phyloP scores from a whole-genome alignment of 2,113 vertebrate genomes.

The Corvus cornix region DNA sequence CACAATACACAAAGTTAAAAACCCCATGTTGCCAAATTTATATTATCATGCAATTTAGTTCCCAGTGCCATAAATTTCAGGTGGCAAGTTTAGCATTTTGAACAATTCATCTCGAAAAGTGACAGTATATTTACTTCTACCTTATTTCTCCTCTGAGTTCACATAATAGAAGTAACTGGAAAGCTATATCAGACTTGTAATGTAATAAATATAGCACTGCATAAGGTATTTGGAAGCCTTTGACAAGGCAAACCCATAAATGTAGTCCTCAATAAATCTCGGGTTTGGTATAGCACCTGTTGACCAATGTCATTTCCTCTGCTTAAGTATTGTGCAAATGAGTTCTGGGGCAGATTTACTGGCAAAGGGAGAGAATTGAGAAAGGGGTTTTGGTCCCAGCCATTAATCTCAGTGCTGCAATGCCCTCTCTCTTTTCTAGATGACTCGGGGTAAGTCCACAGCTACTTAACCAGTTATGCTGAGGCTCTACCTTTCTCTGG shows the following conservation, averaged over 20 bases:
- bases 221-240: constrained; percentile 11
- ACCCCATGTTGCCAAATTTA: background rate
- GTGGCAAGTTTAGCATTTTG: constrained; percentile 8
- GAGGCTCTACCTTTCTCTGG: background rate
- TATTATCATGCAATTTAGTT: constrained; percentile 11
- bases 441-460: background rate
- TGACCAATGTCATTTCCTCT: background rate
- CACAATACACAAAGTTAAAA: background rate
- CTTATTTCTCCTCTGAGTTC: constrained; percentile 43
- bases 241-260: constrained; percentile 37
- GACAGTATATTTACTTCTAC: constrained; percentile 38
- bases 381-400: background rate
- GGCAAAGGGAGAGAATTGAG: background rate
- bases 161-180: constrained; percentile 20
- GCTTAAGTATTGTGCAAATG: constrained; percentile 28
- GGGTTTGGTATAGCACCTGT: background rate
- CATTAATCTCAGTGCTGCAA: background rate
- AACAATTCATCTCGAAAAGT: constrained; percentile 18
- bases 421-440: background rate
- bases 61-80: background rate
- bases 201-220: constrained; percentile 25
- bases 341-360: constrained; percentile 35
- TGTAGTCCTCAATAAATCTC: constrained; percentile 37
- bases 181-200: background rate
- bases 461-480: background rate